phyloP scores from a whole-genome alignment of 2,797 vertebrate species.

The Selene dorsalis region DNA sequence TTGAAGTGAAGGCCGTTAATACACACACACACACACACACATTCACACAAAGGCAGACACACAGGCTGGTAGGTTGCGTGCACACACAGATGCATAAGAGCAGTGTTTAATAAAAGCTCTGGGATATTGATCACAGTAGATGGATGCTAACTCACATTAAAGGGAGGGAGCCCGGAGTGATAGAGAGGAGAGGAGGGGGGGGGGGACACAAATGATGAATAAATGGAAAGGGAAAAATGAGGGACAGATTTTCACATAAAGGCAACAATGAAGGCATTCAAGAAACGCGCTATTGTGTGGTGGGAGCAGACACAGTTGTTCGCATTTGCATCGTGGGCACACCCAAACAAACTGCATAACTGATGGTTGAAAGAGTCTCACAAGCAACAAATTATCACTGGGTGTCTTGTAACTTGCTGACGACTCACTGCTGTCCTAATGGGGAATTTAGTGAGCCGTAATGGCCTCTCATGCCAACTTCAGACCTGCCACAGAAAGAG shows the following conservation, averaged over 20 bases:
- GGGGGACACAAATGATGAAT: constrained; percentile 50
- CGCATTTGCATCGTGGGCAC: constrained; percentile 21
- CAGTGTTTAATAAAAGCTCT: constrained; percentile 81
- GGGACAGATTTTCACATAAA: constrained; percentile 43
- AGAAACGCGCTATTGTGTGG: constrained; percentile 4
- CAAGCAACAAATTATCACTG: constrained; percentile 39
- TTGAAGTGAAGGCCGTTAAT: constrained; percentile 47
- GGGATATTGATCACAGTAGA: constrained; percentile 79
- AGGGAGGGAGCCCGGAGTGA: constrained; percentile 51
- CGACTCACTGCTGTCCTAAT: constrained; percentile 63
- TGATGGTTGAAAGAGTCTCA: constrained; percentile 43
- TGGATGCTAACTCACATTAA: constrained; percentile 77
- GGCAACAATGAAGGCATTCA: constrained; percentile 23
- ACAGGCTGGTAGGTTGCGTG: constrained; percentile 1
- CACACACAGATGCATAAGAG: constrained; percentile 61
- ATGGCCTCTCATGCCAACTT: constrained; percentile 67
- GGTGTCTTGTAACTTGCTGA: constrained; percentile 63
- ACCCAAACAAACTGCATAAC: constrained; percentile 32
- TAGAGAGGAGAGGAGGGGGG: constrained; percentile 36
- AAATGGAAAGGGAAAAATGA: constrained; percentile 48
- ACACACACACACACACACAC: background rate
- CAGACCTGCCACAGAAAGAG: constrained; percentile 63
- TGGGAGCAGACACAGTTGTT: background rate
- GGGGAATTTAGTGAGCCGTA: constrained; percentile 72
- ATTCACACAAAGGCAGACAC: constrained; percentile 4